These are phyloP conservation scores for Malthinus seriepunctatus DNA, from an alignment of 2,888 invertebrate genomes.

Conservation along the genomic window DNA sequence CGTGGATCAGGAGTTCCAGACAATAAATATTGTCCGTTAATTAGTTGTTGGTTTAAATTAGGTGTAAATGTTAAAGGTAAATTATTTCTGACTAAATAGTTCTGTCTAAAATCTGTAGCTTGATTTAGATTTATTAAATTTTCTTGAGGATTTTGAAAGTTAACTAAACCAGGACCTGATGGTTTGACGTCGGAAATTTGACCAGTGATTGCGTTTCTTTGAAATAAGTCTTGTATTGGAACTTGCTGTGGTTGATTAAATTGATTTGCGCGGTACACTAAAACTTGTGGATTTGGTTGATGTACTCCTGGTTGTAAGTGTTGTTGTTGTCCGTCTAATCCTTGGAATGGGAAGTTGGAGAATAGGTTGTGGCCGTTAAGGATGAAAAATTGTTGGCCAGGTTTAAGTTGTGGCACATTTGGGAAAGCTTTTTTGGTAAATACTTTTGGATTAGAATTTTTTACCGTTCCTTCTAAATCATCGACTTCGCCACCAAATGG, in stretches of 20 bases:
- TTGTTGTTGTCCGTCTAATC: not conserved
- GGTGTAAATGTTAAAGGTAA: not conserved
- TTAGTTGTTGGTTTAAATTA: not conserved
- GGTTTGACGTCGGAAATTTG: constrained; percentile 32
- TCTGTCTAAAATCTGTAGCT: constrained; percentile 29
- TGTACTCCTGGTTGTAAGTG: constrained; percentile 2
- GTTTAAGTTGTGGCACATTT: constrained; percentile 37
- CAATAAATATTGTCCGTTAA: not conserved
- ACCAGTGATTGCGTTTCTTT: constrained; percentile 35
- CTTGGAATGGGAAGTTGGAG: constrained; percentile 36
- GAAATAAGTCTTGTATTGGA: constrained; percentile 34
- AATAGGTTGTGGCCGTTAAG: constrained; percentile 60
- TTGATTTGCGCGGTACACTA: constrained; percentile 12
- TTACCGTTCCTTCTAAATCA: constrained; percentile 38
- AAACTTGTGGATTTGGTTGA: constrained; percentile 11
- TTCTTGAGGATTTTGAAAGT: constrained; percentile 14
- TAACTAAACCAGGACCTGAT: not conserved
- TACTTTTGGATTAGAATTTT: constrained; percentile 19
- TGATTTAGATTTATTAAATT: constrained; percentile 37
- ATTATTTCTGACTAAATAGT: not conserved
- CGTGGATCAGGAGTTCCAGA: too few species aligned
- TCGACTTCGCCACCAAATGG: constrained; percentile 40
- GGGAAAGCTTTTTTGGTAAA: constrained; percentile 32
- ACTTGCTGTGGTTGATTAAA: constrained; percentile 22
- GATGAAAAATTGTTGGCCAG: constrained; percentile 62